These are phyloP conservation scores for Dolomedes plantarius DNA, from an alignment of 2,888 invertebrate species.

Conservation along the genomic window DNA sequence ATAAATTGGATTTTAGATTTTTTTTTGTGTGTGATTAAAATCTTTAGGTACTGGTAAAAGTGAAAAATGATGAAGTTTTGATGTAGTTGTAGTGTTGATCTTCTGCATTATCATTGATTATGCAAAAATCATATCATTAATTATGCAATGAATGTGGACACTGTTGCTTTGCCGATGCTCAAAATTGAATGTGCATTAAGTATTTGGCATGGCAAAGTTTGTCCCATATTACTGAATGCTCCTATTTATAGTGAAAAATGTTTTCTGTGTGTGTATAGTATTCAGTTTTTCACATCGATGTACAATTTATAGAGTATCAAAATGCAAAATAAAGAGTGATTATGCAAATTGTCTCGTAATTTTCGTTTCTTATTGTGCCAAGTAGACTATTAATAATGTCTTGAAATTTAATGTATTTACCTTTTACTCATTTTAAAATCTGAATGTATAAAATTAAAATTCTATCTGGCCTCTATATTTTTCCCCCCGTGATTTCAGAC, in stretches of 20 bases:
- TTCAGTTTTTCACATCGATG: conserved; percentile 69
- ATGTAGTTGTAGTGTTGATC: conserved; percentile 31
- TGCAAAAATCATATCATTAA: conserved; percentile 67
- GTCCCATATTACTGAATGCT: conserved; percentile 59
- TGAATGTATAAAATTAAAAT: too few relatives aligned
- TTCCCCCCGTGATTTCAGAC: too few relatives aligned
- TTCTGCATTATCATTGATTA: conserved; percentile 51
- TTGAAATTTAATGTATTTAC: too few relatives aligned
- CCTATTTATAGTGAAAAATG: conserved; percentile 67
- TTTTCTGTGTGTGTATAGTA: conserved; percentile 64
- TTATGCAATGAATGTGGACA: conserved; percentile 52
- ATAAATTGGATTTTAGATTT: not conserved
- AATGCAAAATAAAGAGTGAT: conserved; percentile 66
- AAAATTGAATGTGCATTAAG: conserved; percentile 35
- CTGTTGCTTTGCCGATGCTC: conserved; percentile 43
- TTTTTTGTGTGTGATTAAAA: not conserved
- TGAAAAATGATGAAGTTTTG: conserved; percentile 15
- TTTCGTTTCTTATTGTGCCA: too few relatives aligned
- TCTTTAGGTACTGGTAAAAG: not conserved
- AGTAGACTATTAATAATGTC: too few relatives aligned
- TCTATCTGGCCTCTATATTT: too few relatives aligned
- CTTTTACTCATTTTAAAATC: too few relatives aligned
- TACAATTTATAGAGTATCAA: conserved; percentile 61
- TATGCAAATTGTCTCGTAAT: conserved; percentile 32
- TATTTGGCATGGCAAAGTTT: conserved; percentile 32